Evolutionary conservation across 2,113 vertebrate species (phyloP).

Genomic region (Laticauda laticaudata): DNA sequence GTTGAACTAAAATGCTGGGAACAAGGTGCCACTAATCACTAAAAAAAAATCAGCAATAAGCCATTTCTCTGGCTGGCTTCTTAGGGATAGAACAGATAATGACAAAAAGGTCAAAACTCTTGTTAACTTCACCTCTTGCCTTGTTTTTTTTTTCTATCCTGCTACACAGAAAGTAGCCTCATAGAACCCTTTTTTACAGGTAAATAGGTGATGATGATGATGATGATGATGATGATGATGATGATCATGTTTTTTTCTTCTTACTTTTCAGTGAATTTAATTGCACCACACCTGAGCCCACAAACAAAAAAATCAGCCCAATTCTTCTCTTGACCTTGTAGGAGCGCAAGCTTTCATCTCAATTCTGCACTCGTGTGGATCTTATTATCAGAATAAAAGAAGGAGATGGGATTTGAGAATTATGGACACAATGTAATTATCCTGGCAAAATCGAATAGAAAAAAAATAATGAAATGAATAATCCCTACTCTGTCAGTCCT

Average conservation of each 20-base stretch:
- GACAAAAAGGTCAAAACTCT: background rate
- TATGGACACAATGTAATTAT: background rate
- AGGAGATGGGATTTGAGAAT: background rate
- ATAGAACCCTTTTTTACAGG: background rate
- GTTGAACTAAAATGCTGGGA: background rate
- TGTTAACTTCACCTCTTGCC: background rate
- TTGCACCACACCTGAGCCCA: background rate
- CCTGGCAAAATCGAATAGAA: background rate
- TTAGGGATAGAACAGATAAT: background rate
- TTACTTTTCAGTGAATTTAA: background rate
- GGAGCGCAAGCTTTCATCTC: background rate
- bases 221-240: too few species aligned
- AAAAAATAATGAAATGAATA: background rate
- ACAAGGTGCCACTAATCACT: background rate
- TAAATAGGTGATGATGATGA: background rate
- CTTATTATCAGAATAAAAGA: background rate
- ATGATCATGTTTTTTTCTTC: background rate
- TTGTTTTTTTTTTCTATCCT: background rate
- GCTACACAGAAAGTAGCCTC: background rate
- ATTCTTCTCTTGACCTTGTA: background rate
- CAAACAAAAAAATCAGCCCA: background rate
- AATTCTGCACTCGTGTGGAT: background rate
- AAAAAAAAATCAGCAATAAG: background rate
- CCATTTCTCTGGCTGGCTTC: background rate
- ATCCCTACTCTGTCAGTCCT: background rate